Percentiles rank a stretch among this genome's conserved stretches.
Conservation (phyloP, 1,140 invertebrate genomes). For the Danaus melanippus region DNA sequence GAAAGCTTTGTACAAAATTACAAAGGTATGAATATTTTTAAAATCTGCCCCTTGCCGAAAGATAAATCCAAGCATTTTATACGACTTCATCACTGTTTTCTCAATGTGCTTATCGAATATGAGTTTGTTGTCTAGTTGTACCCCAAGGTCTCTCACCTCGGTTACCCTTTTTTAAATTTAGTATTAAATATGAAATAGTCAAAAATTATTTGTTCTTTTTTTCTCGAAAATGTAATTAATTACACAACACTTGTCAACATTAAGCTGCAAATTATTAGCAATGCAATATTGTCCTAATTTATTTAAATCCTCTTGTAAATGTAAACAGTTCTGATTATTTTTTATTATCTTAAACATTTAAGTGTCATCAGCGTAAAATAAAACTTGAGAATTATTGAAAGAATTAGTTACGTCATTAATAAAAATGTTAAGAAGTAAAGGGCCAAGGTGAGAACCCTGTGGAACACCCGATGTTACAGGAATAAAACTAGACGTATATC, state of each 20-base stretch:
- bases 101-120: constrained; percentile 9
- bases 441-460: constrained; percentile 10
- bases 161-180: too few relatives aligned
- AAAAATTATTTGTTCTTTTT: background rate
- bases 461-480: constrained; percentile 9
- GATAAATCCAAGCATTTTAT: background rate
- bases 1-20: too few relatives aligned
- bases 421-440: constrained; percentile 8
- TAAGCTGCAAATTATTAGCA: background rate
- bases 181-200: background rate
- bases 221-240: constrained; percentile 6
- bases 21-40: too few relatives aligned
- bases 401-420: constrained; percentile 7
- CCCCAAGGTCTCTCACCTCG: too few relatives aligned
- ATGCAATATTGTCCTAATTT: background rate
- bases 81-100: constrained; percentile 2
- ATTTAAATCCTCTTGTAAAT: constrained; percentile 1
- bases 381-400: constrained; percentile 1
- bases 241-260: background rate
- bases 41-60: too few relatives aligned
- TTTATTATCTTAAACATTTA: too few relatives aligned
- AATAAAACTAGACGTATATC: constrained; percentile 1
- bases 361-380: constrained; percentile 8
- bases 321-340: too few relatives aligned
- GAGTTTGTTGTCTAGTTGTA: background rate